Evolutionary conservation across 2,797 vertebrate genomes (phyloP).

Genomic region (Urocyon cinereoargenteus): DNA sequence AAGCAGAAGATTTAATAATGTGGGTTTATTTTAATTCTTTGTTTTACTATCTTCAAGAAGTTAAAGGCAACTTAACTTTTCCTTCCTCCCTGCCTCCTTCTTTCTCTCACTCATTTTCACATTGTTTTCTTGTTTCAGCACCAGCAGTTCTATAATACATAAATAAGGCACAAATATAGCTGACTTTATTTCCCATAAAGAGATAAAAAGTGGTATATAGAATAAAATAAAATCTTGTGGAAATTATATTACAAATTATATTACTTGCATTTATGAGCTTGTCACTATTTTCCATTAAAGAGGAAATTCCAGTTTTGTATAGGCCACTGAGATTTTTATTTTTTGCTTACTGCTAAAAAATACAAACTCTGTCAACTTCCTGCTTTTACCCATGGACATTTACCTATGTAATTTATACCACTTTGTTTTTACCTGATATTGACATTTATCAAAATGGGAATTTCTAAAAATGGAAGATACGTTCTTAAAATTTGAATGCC

Average conservation of each 20-base stretch:
- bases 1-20: not conserved
- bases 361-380: not conserved
- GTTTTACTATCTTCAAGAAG: not conserved
- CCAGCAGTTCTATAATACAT: not conserved
- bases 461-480: not conserved
- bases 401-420: not conserved
- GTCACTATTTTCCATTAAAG: not conserved
- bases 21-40: not conserved
- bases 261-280: not conserved
- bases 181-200: conserved; percentile 23
- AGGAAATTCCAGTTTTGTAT: not conserved
- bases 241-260: not conserved
- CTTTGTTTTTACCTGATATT: not conserved
- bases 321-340: not conserved
- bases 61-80: not conserved
- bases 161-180: not conserved
- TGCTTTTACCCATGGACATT: not conserved
- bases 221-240: not conserved
- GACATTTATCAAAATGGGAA: not conserved
- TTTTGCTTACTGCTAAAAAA: not conserved
- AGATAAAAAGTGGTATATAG: not conserved
- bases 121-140: not conserved
- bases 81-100: too few species aligned
- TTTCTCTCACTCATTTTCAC: not conserved
- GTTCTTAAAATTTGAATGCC: not conserved